Evolutionary conservation across 2,113 vertebrate genomes (phyloP), one percentile per base, ranked within the genome.

Genomic region (Hippocampus guttulatus): DNA sequence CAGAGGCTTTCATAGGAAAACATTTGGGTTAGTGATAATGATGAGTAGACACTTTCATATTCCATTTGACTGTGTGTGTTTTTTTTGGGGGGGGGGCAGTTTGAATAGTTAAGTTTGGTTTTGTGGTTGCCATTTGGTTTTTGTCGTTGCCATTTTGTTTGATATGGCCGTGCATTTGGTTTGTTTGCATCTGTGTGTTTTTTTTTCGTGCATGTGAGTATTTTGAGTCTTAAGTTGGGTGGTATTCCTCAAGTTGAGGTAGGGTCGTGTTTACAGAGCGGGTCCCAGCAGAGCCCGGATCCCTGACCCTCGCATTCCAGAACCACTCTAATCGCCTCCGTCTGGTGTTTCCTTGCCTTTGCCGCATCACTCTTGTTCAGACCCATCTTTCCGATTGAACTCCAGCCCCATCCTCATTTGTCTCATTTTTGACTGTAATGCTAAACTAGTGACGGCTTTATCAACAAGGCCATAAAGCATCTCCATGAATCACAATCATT

Each of bases 261-360:
- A 69, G 84, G 88, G 85, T 86, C 63, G 67, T 91, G 91, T 91
- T 91, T 91, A 91, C 88, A 89, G 84, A 88, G 86, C 57, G 82
- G 87, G 85, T 91, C 88, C 88, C 88, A 89, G 79, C 87, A 90
- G 88, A 89, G 86, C 85, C 86, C 82, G 74, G 77, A 90, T 91
- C 88, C 86, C 87, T 91, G 90, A 92, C 90, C 88, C 79, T 87
- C 77, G 75, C 87, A 92, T 92, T 92, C 91, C 90, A 86, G 85
- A 85, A 89, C 81, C 84, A 76, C 84, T 84, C 90, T 91, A 92
- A 91, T 91, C 81, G 87, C 75, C 87, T 89, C 87, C 80, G 81
- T 89, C 87, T 90, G 88, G 73, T 85, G 81, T 84, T 79, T 85
- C 74, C 14, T 64, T 15, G 33, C 20, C 73, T 81, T 81, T 76